These are phyloP conservation scores for Ceratothoa steindachneri DNA, from an alignment of 2,888 invertebrate species.

Conservation along the genomic window DNA sequence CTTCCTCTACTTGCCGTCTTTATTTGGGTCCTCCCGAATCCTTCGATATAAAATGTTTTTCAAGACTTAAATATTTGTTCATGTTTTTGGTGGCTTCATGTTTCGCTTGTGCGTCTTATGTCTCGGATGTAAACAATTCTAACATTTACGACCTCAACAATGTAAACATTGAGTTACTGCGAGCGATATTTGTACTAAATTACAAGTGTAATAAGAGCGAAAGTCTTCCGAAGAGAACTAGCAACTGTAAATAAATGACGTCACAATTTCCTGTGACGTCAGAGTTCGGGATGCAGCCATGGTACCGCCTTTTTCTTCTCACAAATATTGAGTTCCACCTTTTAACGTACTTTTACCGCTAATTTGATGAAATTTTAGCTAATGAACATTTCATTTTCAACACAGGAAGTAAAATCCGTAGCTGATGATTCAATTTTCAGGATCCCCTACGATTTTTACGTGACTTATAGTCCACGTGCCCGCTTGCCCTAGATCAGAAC, in stretches of 20 bases:
- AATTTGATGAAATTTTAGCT: background rate
- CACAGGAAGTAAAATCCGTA: too few species aligned
- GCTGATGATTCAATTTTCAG: too few species aligned
- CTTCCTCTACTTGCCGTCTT: background rate
- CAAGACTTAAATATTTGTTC: slow-evolving; percentile 36
- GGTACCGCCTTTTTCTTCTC: background rate
- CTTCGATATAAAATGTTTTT: slow-evolving; percentile 25
- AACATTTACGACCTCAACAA: slow-evolving; percentile 25
- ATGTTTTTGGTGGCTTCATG: slow-evolving; percentile 24
- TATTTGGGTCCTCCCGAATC: background rate
- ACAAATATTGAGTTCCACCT: slow-evolving; percentile 1
- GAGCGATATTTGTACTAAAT: slow-evolving; percentile 1
- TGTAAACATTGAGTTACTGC: slow-evolving; percentile 22
- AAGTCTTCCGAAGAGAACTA: background rate
- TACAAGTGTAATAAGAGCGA: background rate
- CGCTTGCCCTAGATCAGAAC: too few species aligned
- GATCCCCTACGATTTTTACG: too few species aligned
- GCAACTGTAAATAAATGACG: slow-evolving; percentile 6
- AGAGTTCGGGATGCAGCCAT: background rate
- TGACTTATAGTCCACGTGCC: too few species aligned
- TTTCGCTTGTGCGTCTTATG: slow-evolving; percentile 24
- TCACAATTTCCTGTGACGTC: slow-evolving; percentile 10
- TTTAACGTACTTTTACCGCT: background rate
- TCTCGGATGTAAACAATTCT: slow-evolving; percentile 26
- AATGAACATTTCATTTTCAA: too few species aligned